These are phyloP conservation scores for Diglossa brunneiventris DNA, from an alignment of 2,113 vertebrate genomes.

Conservation along the genomic window DNA sequence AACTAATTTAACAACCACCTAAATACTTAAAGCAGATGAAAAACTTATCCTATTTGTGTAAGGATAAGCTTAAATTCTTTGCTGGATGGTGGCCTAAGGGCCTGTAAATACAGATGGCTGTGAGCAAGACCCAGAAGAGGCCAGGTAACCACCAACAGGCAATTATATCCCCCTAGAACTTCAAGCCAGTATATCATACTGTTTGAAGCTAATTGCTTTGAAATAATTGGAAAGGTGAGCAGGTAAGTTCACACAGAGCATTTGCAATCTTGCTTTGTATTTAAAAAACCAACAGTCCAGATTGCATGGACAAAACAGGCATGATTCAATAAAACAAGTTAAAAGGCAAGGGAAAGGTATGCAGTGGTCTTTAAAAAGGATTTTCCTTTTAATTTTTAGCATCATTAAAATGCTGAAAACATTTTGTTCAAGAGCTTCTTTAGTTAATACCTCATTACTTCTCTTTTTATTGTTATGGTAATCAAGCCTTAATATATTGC, in stretches of 20 bases:
- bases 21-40: background rate
- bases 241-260: constrained; percentile 48
- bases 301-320: background rate
- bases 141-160: constrained; percentile 41
- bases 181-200: constrained; percentile 12
- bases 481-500: constrained; percentile 63
- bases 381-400: constrained; percentile 26
- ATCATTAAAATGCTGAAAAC: constrained; percentile 55
- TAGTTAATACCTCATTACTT: constrained; percentile 62
- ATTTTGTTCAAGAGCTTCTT: constrained; percentile 57
- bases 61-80: background rate
- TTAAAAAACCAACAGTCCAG: background rate
- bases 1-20: background rate
- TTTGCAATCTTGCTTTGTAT: constrained; percentile 35
- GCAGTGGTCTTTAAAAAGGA: background rate
- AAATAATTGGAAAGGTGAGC: constrained; percentile 67
- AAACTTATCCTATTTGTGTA: background rate
- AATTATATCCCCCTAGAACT: constrained; percentile 32
- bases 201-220: constrained; percentile 67
- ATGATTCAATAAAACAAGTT: background rate
- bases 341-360: background rate
- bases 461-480: constrained; percentile 67
- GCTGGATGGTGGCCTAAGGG: background rate
- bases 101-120: constrained; percentile 10
- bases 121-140: constrained; percentile 14